Base-by-base conservation (phyloP, 2,113 vertebrate species). In the Pungitius pungitius region DNA sequence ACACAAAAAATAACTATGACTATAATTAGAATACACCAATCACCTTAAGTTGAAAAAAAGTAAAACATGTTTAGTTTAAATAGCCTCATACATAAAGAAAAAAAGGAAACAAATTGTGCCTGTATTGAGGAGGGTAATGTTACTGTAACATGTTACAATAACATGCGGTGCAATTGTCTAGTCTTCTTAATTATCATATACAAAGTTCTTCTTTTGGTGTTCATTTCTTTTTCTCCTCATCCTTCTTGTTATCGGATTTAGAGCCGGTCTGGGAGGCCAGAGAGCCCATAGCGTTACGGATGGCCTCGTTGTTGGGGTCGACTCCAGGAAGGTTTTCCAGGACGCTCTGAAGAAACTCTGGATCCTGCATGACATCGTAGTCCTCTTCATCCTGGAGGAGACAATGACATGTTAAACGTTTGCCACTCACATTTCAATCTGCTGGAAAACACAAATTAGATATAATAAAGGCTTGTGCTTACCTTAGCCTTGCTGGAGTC, bases 341-440 rank as follows among this genome's bases (percentile, higher is more conserved):
- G 13, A 99, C 97, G 0, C 97, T 99, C 92, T 98, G 97, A 67
- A 99, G 95, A 87, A 99, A 99, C 75, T 98, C 97, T 0, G 96
- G 97, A 75, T 99, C 97, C 84, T 98, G 97, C 97, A 99, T 99
- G 62, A 98, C 97, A 0, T 99, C 97, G 0, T 99, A 99, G 74
- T 99, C 97, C 1, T 99, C 97, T 26, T 99, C 97, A 73, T 98
- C 97, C 96, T 99, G 90, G 58, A 76, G 5, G 5, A 76, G 3
- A 67, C 37, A 27, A 59, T 13, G 2, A 49, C 10, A 24, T 43
- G 1, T 47, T 59, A 20, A 26, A 35, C 17, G 3, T 47, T 77
- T 12, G 30, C 91, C 92, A 93, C 2, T 85, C 11, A 0, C 92
- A 92, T 60, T 95, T 0, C 88, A 95, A 33, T 47, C 18, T 6